Percentiles rank a stretch among this genome's conserved stretches.
phyloP scores from a whole-genome alignment of 2,113 vertebrate species.

The Psammodynastes pulverulentus region DNA sequence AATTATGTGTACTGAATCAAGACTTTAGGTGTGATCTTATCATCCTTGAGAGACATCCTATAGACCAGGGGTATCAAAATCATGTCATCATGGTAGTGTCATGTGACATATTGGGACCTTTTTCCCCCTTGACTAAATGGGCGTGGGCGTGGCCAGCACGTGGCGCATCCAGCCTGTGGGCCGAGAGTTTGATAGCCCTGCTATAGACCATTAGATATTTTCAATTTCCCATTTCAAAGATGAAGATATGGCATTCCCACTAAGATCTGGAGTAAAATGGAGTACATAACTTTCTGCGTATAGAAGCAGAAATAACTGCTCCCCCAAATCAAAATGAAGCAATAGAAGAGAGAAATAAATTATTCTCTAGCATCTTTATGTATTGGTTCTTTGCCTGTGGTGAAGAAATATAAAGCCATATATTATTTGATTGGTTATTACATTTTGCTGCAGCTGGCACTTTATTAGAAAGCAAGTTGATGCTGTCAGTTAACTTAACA shows the following conservation, averaged over 20 bases:
- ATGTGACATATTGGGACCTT: too few relatives aligned
- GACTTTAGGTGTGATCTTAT: neutral
- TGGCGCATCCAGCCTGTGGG: too few relatives aligned
- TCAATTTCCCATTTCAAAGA: neutral
- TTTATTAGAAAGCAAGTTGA: conserved; percentile 18
- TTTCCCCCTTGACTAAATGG: too few relatives aligned
- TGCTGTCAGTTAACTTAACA: conserved; percentile 37
- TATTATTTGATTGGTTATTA: neutral
- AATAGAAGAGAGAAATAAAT: neutral
- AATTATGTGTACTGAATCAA: neutral
- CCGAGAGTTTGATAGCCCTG: too few relatives aligned
- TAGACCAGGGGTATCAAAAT: neutral
- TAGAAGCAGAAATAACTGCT: neutral
- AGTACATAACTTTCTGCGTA: neutral
- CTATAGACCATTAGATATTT: neutral
- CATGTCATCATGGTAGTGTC: too few relatives aligned
- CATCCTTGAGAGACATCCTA: neutral
- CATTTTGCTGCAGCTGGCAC: neutral
- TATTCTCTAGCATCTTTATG: neutral
- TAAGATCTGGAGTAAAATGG: neutral
- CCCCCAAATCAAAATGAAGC: neutral
- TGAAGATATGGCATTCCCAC: neutral
- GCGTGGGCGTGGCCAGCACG: too few relatives aligned
- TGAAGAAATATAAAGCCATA: neutral
- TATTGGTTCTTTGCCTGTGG: neutral